Evolutionary conservation across 2,797 vertebrate species (phyloP).

Genomic region (Danio choprae): DNA sequence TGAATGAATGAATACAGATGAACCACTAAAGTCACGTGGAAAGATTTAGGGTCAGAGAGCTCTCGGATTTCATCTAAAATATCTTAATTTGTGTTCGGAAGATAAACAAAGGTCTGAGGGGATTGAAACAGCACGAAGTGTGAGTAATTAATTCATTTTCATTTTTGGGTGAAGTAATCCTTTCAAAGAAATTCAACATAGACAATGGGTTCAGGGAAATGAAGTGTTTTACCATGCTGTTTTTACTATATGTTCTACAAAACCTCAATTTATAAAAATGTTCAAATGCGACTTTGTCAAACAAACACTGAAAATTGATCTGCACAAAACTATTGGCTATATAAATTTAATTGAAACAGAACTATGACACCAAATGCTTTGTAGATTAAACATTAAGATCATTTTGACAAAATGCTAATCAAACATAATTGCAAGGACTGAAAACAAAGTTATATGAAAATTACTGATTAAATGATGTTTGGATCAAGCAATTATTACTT

Average conservation of each 20-base stretch:
- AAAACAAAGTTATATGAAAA: conserved; percentile 8
- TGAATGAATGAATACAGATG: too few species aligned
- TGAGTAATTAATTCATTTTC: too few species aligned
- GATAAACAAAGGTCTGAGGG: too few species aligned
- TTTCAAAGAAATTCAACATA: neutral
- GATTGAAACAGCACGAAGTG: too few species aligned
- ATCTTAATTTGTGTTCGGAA: too few species aligned
- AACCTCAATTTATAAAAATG: neutral
- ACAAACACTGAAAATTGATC: neutral
- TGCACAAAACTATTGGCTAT: neutral
- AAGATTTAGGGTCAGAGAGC: too few species aligned
- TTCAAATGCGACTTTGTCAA: neutral
- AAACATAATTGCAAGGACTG: neutral
- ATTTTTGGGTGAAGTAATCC: too few species aligned
- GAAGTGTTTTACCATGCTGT: neutral
- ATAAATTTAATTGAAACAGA: neutral
- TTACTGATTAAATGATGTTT: neutral
- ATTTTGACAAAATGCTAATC: conserved; percentile 1
- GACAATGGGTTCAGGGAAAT: neutral
- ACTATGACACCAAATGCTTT: neutral
- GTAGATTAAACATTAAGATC: neutral
- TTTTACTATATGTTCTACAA: neutral
- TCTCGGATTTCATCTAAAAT: too few species aligned
- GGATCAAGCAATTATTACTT: neutral
- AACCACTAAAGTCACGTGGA: too few species aligned